Evolutionary conservation across 2,797 vertebrate genomes (phyloP).

Genomic region (Phalloptychus januarius): DNA sequence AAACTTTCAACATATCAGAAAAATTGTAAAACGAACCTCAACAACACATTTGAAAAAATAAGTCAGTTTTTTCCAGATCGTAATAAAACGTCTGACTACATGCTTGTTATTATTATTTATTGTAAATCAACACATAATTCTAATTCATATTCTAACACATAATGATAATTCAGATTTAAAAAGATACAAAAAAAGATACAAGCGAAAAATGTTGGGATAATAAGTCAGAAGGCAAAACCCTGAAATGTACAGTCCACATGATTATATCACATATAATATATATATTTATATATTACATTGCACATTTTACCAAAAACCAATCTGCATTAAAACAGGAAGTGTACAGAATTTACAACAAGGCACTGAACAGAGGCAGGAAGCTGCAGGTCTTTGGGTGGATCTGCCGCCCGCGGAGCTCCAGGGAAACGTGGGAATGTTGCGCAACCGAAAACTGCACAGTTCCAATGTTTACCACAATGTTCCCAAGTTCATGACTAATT

Average conservation of each 20-base stretch:
- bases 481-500: neutral
- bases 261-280: slow-evolving; percentile 80
- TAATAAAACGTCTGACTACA: slow-evolving; percentile 37
- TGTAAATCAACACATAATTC: slow-evolving; percentile 64
- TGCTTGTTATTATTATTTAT: slow-evolving; percentile 60
- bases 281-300: slow-evolving; percentile 87
- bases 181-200: slow-evolving; percentile 36
- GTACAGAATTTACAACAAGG: slow-evolving; percentile 75
- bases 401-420: slow-evolving; percentile 92
- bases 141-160: neutral
- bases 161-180: slow-evolving; percentile 44
- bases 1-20: too few species aligned
- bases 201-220: slow-evolving; percentile 55
- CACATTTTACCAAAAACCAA: slow-evolving; percentile 81
- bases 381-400: slow-evolving; percentile 76
- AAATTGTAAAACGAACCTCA: neutral
- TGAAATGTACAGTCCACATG: slow-evolving; percentile 87
- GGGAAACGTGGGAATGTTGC: slow-evolving; percentile 67
- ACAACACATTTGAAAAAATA: too few species aligned
- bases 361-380: slow-evolving; percentile 58
- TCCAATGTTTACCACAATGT: neutral
- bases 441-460: neutral
- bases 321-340: slow-evolving; percentile 67
- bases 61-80: neutral
- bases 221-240: slow-evolving; percentile 66